Base-by-base conservation (phyloP, 2,888 invertebrate genomes). In the Dicyrtoma fusca region DNA sequence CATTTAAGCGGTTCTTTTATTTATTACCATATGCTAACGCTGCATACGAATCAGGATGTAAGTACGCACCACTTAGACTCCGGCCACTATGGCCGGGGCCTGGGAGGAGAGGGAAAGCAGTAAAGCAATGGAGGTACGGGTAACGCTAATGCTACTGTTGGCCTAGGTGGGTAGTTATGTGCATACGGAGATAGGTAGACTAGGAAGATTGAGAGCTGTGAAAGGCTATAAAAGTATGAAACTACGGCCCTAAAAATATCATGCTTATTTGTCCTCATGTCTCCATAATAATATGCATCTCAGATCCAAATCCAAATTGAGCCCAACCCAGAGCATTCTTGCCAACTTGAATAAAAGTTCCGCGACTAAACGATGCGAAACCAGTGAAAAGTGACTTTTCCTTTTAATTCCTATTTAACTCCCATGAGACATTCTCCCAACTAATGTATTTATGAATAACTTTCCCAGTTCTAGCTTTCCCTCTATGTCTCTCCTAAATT, bases 1-100 rank as follows among this genome's bases (percentile, higher is more conserved):
- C 53, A 42, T 66, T 66, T 66, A 66, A 66, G 66, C 66, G 53
- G 66, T 66, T 53, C 66, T 53, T 53, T 66, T 66, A 66, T 66
- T 66, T 66, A 66, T 66, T 51, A 53, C 42, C 42, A 34, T 53
- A 25, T 51, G 21, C 55, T 66, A 17, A 17, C 53, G 17, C 53
- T 66, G 66, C 66, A 66, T 53, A 66, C 66, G 66, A 53, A 66
- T 42, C 45, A 47, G 26, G 45, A 53, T 53, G 11, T 21, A 17
- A 17, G 42, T 63, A 25, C 57, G 57, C 57, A 45, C 14, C 21
- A 42, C 62, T 21, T 45, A 23, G 17, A 11, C 62, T 44, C 17
- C n/a, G 34, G n/a, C 45, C 44, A 42, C 44, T 44, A 13, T 61
- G 42, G 45, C 62, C 13, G 59, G 17, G 11, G 23, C 26, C 59